phyloP scores from a whole-genome alignment of 1,140 invertebrate species.

The Apis laboriosa region DNA sequence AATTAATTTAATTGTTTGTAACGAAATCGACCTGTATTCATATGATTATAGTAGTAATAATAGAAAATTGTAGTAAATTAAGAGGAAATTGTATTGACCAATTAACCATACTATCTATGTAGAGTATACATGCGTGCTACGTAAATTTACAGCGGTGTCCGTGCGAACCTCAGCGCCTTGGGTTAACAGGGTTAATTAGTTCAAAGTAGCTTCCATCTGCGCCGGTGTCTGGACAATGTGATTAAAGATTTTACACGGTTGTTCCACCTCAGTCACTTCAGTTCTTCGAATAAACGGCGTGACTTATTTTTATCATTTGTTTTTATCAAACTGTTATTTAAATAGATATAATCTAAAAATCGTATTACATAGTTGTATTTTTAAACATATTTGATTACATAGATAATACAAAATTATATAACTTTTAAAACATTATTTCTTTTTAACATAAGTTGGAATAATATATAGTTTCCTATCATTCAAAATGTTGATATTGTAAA shows the following conservation, averaged over 20 bases:
- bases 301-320: background rate
- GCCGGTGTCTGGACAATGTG: slow-evolving; percentile 33
- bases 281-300: background rate
- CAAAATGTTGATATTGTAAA: background rate
- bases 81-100: slow-evolving; percentile 73
- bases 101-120: slow-evolving; percentile 65
- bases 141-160: slow-evolving; percentile 37
- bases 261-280: slow-evolving; percentile 25
- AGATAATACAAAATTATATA: background rate
- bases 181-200: slow-evolving; percentile 72
- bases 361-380: background rate
- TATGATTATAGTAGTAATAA: slow-evolving; percentile 60
- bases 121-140: slow-evolving; percentile 28
- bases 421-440: background rate
- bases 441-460: too few relatives aligned
- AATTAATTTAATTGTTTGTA: background rate
- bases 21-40: slow-evolving; percentile 37
- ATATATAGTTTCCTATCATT: background rate
- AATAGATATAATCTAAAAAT: background rate
- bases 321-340: background rate
- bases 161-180: slow-evolving; percentile 70
- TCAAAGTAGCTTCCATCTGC: slow-evolving; percentile 58
- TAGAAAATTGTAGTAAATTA: slow-evolving; percentile 73
- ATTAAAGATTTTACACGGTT: slow-evolving; percentile 46
- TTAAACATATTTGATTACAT: background rate